Percentiles rank a stretch among this genome's conserved stretches.
Evolutionary conservation across 2,888 invertebrate species (phyloP).

Genomic region (Psylliodes chrysocephalus): DNA sequence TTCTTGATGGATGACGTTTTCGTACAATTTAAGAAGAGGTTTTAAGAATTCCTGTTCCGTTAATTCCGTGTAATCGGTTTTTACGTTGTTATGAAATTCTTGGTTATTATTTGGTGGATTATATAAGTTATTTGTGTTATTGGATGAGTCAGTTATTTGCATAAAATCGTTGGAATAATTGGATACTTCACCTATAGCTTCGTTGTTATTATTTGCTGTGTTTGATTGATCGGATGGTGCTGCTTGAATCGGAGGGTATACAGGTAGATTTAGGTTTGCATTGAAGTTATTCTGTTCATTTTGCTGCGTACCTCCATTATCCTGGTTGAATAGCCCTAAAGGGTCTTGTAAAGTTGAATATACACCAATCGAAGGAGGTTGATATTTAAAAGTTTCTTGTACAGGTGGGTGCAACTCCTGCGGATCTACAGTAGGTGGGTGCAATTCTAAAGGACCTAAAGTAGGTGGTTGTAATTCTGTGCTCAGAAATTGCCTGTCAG

Average conservation of each 20-base stretch:
- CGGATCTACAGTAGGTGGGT: slow-evolving; percentile 8
- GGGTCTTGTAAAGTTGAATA: slow-evolving; percentile 25
- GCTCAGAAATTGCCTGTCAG: slow-evolving; percentile 33
- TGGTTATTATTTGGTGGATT: slow-evolving; percentile 41
- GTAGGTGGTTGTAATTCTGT: slow-evolving; percentile 33
- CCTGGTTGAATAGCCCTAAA: neutral
- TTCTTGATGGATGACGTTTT: slow-evolving; percentile 51
- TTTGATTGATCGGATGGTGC: slow-evolving; percentile 6
- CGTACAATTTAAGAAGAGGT: slow-evolving; percentile 59
- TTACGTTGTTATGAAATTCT: slow-evolving; percentile 45
- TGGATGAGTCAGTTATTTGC: slow-evolving; percentile 2
- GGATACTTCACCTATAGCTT: slow-evolving; percentile 6
- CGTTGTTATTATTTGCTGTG: neutral
- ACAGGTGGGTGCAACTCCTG: neutral
- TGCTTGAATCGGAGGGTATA: slow-evolving; percentile 27
- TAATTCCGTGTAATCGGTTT: slow-evolving; percentile 58
- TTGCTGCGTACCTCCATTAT: neutral
- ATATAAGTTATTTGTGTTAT: slow-evolving; percentile 32
- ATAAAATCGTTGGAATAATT: slow-evolving; percentile 2
- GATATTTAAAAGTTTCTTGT: neutral
- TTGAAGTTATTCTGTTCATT: neutral
- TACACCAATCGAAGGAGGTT: neutral
- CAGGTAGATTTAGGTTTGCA: slow-evolving; percentile 7
- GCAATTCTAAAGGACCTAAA: slow-evolving; percentile 15
- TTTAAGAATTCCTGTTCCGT: slow-evolving; percentile 59